Base-by-base conservation (phyloP, 37 sponge, comb jelly and placozoan genomes). In the Cliona cf. orientalis region DNA sequence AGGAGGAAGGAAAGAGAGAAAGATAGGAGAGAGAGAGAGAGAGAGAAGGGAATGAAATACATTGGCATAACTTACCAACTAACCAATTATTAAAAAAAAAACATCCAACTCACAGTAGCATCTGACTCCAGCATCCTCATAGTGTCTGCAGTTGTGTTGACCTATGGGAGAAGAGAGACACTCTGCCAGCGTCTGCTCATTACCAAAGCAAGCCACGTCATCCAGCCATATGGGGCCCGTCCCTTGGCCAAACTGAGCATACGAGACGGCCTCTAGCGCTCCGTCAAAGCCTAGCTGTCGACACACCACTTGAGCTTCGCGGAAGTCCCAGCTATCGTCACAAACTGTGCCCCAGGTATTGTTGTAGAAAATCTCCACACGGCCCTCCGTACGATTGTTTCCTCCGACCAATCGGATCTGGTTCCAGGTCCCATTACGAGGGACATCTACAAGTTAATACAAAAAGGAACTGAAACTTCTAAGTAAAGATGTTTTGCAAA, bases 81-180 rank as follows among this genome's bases (percentile, higher is more conserved):
- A 12, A 61, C 17, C 63, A 49, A 42, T 31, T 19, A 49, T 19
- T 49, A 49, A 14, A 19, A 14, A 49, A 9, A 19, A 9, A 1
- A 69, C 46, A 5, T 36, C 40, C 58, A 19, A 22, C 85, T 90
- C 69, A 90, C 90, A 42, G 49, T 72, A 72, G 38, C 90, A 90
- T 31, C 86, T 38, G 53, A 90, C 85, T 42, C 85, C 85, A 0
- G 85, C 90, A 79, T 90, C 90, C 56, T 90, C 90, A 0, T 32
- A 6, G 42, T 86, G 78, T 5, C 32, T 0, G 55, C 92, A 91
- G 79, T 91, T 86, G 57, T 82, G 79, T 25, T 28, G 33, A 5
- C 84, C 87, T 79, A 78, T 87, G 0, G 53, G 41, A 1, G 22
- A 5, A 12, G 25, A 41, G n/a, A 31, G 58, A 42, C 92, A 91